Conservation (phyloP, 2,888 invertebrate species). For the Choristoneura rosaceana region DNA sequence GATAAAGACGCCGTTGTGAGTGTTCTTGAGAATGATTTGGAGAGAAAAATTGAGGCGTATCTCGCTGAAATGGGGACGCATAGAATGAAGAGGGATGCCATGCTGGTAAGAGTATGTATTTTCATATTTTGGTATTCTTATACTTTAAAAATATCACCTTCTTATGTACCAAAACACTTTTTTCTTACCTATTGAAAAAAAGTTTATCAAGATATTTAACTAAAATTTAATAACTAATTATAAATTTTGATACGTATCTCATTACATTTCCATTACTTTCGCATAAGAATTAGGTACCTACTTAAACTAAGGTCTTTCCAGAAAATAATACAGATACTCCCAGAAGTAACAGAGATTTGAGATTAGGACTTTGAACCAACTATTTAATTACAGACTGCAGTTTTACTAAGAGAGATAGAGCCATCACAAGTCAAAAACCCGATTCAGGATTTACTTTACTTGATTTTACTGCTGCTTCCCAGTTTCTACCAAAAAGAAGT, state of each 20-base stretch:
- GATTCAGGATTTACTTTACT: background rate
- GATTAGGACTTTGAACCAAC: too few relatives aligned
- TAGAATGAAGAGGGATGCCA: constrained; percentile 73
- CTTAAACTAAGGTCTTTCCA: too few relatives aligned
- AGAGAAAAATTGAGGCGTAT: constrained; percentile 66
- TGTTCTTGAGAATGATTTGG: constrained; percentile 65
- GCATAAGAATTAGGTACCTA: too few relatives aligned
- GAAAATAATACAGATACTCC: too few relatives aligned
- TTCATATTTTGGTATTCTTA: constrained; percentile 7
- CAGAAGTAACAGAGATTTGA: too few relatives aligned
- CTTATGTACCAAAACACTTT: too few relatives aligned
- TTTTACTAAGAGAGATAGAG: background rate
- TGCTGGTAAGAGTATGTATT: constrained; percentile 67
- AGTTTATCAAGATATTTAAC: too few relatives aligned
- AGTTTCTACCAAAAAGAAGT: background rate
- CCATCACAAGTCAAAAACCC: background rate
- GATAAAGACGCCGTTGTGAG: constrained; percentile 53
- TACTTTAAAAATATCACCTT: background rate
- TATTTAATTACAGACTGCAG: background rate
- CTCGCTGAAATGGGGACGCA: constrained; percentile 57
- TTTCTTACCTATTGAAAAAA: too few relatives aligned
- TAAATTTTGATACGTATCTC: too few relatives aligned
- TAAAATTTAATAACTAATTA: too few relatives aligned
- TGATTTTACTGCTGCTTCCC: background rate
- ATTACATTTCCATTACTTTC: too few relatives aligned